Conservation (phyloP, 2,113 vertebrate genomes). For the Mystacornis crossleyi region DNA sequence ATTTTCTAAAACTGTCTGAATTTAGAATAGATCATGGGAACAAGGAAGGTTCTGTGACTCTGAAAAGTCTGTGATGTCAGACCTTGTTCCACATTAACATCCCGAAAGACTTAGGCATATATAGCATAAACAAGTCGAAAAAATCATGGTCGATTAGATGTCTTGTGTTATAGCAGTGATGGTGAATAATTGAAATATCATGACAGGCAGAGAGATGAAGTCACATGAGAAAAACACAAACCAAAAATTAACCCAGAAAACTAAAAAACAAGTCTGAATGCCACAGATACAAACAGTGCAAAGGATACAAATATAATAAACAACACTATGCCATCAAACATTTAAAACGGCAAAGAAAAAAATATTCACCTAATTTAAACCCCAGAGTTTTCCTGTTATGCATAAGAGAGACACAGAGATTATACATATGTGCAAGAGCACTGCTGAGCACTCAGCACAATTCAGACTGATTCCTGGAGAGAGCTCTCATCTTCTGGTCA, state of each 20-base stretch:
- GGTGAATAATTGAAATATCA: background rate
- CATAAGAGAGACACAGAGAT: background rate
- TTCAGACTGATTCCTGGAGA: background rate
- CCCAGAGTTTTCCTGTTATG: background rate
- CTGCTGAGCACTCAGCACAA: background rate
- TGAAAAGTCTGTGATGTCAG: background rate
- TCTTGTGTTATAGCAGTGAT: background rate
- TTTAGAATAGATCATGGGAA: background rate
- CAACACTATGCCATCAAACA: background rate
- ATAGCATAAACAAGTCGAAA: background rate
- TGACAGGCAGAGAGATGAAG: background rate
- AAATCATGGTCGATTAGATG: background rate
- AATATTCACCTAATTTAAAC: background rate
- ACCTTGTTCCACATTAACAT: background rate
- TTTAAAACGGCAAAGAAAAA: constrained; percentile 4
- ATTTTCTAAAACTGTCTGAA: background rate
- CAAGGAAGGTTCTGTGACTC: background rate
- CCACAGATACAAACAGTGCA: background rate
- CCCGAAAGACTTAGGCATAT: background rate
- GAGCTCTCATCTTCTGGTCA: background rate
- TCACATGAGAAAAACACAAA: background rate
- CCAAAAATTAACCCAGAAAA: background rate
- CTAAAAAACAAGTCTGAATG: background rate
- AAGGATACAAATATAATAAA: background rate
- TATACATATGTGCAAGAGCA: background rate